Evolutionary conservation across 2,797 vertebrate species (phyloP).

Genomic region (Bradypodion pumilum): DNA sequence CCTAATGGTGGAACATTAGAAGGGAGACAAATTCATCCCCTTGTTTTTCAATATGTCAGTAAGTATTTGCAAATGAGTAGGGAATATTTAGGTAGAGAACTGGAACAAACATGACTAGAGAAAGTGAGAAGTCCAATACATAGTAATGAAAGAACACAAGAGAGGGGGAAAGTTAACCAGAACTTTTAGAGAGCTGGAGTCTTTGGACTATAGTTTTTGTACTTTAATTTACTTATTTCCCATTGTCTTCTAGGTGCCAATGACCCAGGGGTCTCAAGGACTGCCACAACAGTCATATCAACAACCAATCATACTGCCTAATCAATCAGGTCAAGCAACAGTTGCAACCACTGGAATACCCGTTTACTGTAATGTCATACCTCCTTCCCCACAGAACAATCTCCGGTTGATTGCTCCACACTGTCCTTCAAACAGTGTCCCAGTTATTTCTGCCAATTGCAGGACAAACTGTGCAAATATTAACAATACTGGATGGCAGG

Average conservation of each 20-base stretch:
- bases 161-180: not conserved
- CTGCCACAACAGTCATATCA: conserved; percentile 81
- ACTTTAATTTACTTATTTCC: rapidly evolving
- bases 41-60: not conserved
- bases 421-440: conserved; percentile 78
- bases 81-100: not conserved
- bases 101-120: conserved; percentile 16
- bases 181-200: not conserved
- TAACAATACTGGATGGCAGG: conserved; percentile 81
- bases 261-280: conserved; percentile 82
- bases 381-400: conserved; percentile 81
- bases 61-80: not conserved
- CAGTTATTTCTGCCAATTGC: conserved; percentile 83
- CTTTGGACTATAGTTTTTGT: not conserved
- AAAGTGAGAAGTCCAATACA: rapidly evolving
- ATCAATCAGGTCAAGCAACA: conserved; percentile 83
- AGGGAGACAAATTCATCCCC: not conserved
- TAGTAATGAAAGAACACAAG: not conserved
- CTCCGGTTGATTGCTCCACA: conserved; percentile 77
- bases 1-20: not conserved
- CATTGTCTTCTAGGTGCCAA: conserved; percentile 75
- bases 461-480: conserved; percentile 85
- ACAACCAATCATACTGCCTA: conserved; percentile 82
- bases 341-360: conserved; percentile 80
- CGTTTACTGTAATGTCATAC: conserved; percentile 89